Evolutionary conservation across 1,140 invertebrate genomes (phyloP).

Genomic region (Pararge aegeria): DNA sequence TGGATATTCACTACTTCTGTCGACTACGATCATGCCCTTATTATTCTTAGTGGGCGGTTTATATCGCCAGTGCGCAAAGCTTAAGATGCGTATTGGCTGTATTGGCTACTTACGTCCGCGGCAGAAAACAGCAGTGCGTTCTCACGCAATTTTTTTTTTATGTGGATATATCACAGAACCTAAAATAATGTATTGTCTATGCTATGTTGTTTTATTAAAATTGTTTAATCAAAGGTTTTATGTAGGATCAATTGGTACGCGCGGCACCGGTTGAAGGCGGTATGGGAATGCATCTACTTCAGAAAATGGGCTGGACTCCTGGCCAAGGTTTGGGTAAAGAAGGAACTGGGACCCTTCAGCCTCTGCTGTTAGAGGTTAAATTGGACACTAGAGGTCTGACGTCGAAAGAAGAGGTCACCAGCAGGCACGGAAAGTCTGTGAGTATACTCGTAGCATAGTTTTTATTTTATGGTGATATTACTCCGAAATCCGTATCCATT

Average conservation of each 20-base stretch:
- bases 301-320: slow-evolving; percentile 99
- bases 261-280: slow-evolving; percentile 93
- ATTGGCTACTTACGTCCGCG: too few species aligned
- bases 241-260: slow-evolving; percentile 91
- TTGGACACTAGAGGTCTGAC: slow-evolving; percentile 94
- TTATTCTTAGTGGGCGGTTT: too few species aligned
- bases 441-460: slow-evolving; percentile 29
- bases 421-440: slow-evolving; percentile 50
- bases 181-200: slow-evolving; percentile 5
- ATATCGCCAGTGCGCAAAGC: too few species aligned
- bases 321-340: slow-evolving; percentile 97
- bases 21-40: too few species aligned
- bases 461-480: background rate
- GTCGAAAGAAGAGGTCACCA: slow-evolving; percentile 84
- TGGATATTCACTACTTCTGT: too few species aligned
- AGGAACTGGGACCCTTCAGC: slow-evolving; percentile 93
- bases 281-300: slow-evolving; percentile 96
- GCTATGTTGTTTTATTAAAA: slow-evolving; percentile 20
- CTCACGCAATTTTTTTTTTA: too few species aligned
- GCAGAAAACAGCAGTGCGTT: too few species aligned
- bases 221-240: slow-evolving; percentile 21
- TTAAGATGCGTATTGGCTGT: too few species aligned
- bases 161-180: too few species aligned
- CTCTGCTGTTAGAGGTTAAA: slow-evolving; percentile 94
- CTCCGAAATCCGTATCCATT: too few species aligned